Base-by-base conservation (phyloP, 2,797 vertebrate species). In the Clarias platycephalus region DNA sequence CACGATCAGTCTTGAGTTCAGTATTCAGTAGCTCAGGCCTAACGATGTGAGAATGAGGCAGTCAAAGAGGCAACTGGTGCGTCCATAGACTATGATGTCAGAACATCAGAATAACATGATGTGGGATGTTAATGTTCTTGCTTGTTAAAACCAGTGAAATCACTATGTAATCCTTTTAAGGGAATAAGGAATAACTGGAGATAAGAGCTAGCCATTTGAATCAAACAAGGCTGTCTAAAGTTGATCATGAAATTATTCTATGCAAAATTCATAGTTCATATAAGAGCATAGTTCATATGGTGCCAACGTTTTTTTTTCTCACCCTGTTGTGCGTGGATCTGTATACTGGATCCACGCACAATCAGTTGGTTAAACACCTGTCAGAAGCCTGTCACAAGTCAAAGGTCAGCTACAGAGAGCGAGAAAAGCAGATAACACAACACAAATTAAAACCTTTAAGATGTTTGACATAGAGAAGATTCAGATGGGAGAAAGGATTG, bases 81-180 rank as follows among this genome's bases (percentile, higher is more conserved):
- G 83, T 88, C 89, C 44, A 88, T 71, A 5, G 88, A 91, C 90
- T 84, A 86, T 82, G 87, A 86, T 87, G 87, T 76, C 44, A n/a
- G 91, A 91, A 92, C 83, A 85, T 93, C 89, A 92, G 71, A 75
- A 60, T 28, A 58, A 12, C 78, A 83, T 62, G 75, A 82, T 76
- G 53, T 62, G 16, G 57, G 57, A 71, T 67, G 40, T 3, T n/a
- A 26, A 77, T 58, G 66, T 70, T 67, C 81, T 82, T 20, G 82
- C 20, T 55, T 7, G 53, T 81, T 66, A 16, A 68, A 82, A 60
- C 26, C 18, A 28, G 22, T 40, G 44, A 31, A 64, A 79, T 71
- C 40, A 28, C 28, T 37, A 31, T 53, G 5, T 44, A 74, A 28
- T 63, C 75, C 80, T 79, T 85, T 72, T 72, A 87, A 37, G 80